These are phyloP conservation scores for Meriones psammophilus DNA, from an alignment of 2,797 vertebrate species.

Conservation along the genomic window DNA sequence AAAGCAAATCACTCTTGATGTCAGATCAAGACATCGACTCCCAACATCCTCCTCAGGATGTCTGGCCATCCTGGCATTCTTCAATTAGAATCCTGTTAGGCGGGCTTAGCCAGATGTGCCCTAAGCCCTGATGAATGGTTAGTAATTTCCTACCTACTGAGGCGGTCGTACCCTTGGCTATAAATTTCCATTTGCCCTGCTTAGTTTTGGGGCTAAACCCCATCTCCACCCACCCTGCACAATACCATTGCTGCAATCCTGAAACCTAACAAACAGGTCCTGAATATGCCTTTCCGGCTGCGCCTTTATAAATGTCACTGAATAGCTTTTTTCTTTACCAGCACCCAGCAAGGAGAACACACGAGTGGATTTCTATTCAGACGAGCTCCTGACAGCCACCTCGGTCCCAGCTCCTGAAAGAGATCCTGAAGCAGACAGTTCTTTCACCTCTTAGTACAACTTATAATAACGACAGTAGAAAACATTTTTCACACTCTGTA, in stretches of 20 bases:
- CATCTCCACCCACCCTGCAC: neutral
- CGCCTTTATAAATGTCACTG: neutral
- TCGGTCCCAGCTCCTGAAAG: neutral
- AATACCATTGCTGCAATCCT: neutral
- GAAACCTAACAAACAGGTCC: neutral
- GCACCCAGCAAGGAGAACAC: neutral
- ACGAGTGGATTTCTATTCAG: neutral
- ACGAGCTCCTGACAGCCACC: neutral
- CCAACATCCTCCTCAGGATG: neutral
- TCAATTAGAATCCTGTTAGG: neutral
- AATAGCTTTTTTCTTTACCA: neutral
- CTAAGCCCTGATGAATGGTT: neutral
- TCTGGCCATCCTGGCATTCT: neutral
- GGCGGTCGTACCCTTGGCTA: neutral
- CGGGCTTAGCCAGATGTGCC: neutral
- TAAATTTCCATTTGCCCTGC: neutral
- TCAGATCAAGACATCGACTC: neutral
- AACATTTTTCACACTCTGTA: neutral
- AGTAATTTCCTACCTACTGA: neutral
- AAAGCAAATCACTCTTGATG: neutral
- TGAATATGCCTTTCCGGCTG: neutral
- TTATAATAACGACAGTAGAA: slow-evolving; percentile 19
- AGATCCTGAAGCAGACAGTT: neutral
- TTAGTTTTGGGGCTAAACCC: neutral
- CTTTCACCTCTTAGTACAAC: neutral